Conservation (phyloP, 2,888 invertebrate genomes). For the Leptothorax acervorum region DNA sequence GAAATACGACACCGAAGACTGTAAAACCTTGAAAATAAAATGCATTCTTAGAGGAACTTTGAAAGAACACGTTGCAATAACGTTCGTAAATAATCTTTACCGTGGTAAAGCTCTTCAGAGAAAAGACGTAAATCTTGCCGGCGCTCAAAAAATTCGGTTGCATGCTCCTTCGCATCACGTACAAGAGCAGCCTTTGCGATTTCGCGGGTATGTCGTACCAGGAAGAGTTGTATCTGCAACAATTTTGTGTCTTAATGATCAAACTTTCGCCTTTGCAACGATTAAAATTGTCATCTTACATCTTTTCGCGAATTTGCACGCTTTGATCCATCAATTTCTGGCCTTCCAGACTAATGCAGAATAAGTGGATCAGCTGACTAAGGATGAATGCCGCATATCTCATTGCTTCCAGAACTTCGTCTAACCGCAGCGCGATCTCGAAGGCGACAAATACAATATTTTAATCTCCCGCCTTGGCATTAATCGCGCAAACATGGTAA, state of each 20-base stretch:
- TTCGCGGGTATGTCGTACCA: slow-evolving; percentile 49
- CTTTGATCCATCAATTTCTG: slow-evolving; percentile 59
- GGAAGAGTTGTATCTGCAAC: slow-evolving; percentile 37
- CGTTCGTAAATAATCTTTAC: slow-evolving; percentile 26
- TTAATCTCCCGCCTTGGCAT: not conserved
- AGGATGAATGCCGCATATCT: not conserved
- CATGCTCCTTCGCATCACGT: slow-evolving; percentile 12
- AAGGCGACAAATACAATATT: not conserved
- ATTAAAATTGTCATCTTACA: slow-evolving; percentile 28
- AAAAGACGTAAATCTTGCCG: slow-evolving; percentile 43
- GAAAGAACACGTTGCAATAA: not conserved
- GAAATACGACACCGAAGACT: slow-evolving; percentile 26
- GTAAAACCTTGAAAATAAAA: not conserved
- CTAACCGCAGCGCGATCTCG: not conserved
- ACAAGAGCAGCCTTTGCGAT: slow-evolving; percentile 45
- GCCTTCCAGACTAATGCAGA: slow-evolving; percentile 40
- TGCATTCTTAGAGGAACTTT: not conserved
- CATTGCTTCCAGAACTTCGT: not conserved
- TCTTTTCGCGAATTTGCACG: not conserved
- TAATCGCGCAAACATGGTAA: not conserved
- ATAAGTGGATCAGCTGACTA: slow-evolving; percentile 53
- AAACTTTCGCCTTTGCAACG: no score
- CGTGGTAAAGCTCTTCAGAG: slow-evolving; percentile 31
- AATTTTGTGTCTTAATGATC: not conserved
- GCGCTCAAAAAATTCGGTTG: slow-evolving; percentile 19